phyloP scores from a whole-genome alignment of 2,113 vertebrate species.

The Myxocyprinus asiaticus region DNA sequence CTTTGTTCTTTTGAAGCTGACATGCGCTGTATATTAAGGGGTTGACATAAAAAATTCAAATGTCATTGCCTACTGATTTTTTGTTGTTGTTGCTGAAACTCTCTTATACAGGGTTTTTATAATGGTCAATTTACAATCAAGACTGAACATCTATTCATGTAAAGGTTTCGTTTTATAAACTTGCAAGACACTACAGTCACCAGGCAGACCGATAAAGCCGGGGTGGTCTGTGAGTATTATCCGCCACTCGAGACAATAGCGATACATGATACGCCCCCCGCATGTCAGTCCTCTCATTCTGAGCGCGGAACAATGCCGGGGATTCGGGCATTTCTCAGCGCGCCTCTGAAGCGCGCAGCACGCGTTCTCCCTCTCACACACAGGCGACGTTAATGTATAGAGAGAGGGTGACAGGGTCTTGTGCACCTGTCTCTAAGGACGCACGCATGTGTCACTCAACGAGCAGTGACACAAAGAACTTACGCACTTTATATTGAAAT shows the following conservation, averaged over 20 bases:
- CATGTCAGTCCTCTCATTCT: conserved; percentile 13
- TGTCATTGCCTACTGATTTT: too few relatives aligned
- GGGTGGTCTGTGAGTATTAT: conserved; percentile 25
- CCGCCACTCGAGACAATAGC: conserved; percentile 28
- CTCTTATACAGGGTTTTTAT: too few relatives aligned
- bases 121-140: too few relatives aligned
- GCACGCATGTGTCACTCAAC: too few relatives aligned
- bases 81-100: too few relatives aligned
- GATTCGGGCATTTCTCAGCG: background rate
- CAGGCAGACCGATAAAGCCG: background rate
- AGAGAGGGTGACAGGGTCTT: background rate
- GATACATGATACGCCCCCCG: conserved; percentile 19
- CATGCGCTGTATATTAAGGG: too few relatives aligned
- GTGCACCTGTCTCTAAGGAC: too few relatives aligned
- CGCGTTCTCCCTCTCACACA: background rate
- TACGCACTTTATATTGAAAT: background rate
- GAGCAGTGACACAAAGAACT: too few relatives aligned
- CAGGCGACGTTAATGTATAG: background rate
- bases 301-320: conserved; percentile 1
- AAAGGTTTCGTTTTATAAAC: background rate
- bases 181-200: background rate
- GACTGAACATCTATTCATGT: background rate
- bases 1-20: too few relatives aligned
- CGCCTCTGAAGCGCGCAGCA: background rate
- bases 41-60: too few relatives aligned